Base-by-base conservation (phyloP, 2,797 vertebrate species). In the Pempheris klunzingeri region DNA sequence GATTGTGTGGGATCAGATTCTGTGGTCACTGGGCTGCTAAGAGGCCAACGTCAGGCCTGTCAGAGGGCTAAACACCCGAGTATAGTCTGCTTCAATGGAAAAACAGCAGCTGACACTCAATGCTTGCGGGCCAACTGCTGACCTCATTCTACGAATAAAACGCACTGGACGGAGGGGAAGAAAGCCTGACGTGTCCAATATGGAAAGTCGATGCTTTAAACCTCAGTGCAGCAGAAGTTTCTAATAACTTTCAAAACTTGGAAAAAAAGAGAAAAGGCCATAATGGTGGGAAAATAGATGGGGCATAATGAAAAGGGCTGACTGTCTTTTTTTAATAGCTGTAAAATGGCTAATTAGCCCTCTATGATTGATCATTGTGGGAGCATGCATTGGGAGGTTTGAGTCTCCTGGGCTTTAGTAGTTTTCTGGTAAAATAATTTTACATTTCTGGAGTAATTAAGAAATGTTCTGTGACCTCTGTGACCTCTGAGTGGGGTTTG, bases 91-190 rank as follows among this genome's bases (percentile, higher is more conserved):
- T 87, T 88, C 82, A 86, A 87, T 84, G 92, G 93, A 92, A 94
- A 94, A 93, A 91, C 90, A 91, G 87, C 91, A 86, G 88, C 89
- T 93, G 94, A 94, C 90, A 94, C 79, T 87, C 82, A 81, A 90
- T 58, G 88, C 92, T 85, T 9, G 61, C 32, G 59, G 86, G 82
- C 83, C 89, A 87, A 71, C 78, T 66, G 55, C 62, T 94, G 93
- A 93, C 92, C 92, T 93, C 88, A 88, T 87, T 89, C 85, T 77
- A 55, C 47, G 52, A 80, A 73, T 73, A 70, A 79, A 85, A 83
- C 36, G 44, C 47, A 32, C 53, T 58, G 74, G 75, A 65, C n/a
- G 5, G 64, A 60, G 74, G 54, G 62, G 50, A 67, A 55, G 73
- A 55, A 69, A 80, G 74, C 46, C 69, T 65, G 71, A 44, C 38